phyloP scores from a whole-genome alignment of 2,113 vertebrate genomes.

The Brevimyrus niger region DNA sequence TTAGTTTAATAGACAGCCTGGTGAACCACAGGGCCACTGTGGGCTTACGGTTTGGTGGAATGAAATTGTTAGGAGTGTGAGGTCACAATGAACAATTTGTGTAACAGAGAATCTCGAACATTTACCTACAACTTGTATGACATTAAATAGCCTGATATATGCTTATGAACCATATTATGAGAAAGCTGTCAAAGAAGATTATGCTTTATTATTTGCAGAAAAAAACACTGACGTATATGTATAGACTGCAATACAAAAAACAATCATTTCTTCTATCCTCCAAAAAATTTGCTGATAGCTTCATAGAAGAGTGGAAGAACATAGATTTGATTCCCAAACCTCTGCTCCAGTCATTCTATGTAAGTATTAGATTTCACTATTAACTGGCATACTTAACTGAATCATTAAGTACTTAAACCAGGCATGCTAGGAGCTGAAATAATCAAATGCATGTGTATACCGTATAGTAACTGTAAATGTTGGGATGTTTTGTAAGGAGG shows the following conservation, averaged over 20 bases:
- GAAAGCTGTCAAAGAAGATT: neutral
- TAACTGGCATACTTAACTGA: neutral
- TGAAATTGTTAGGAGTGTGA: neutral
- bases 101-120: neutral
- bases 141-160: neutral
- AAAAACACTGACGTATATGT: neutral
- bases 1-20: neutral
- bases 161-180: neutral
- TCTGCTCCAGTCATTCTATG: neutral
- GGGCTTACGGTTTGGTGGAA: neutral
- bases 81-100: neutral
- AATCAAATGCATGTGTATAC: neutral
- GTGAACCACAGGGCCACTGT: neutral
- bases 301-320: neutral
- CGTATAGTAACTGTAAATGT: neutral
- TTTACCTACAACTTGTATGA: neutral
- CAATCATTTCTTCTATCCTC: neutral
- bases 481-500: neutral
- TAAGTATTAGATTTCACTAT: neutral
- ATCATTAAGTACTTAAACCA: neutral
- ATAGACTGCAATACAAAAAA: neutral
- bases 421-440: neutral
- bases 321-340: neutral
- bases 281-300: neutral
- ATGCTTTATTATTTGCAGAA: neutral